Evolutionary conservation across 2,888 invertebrate species (phyloP), one percentile per base, ranked within the genome.

Genomic region (Drosophila sordidapex): DNA sequence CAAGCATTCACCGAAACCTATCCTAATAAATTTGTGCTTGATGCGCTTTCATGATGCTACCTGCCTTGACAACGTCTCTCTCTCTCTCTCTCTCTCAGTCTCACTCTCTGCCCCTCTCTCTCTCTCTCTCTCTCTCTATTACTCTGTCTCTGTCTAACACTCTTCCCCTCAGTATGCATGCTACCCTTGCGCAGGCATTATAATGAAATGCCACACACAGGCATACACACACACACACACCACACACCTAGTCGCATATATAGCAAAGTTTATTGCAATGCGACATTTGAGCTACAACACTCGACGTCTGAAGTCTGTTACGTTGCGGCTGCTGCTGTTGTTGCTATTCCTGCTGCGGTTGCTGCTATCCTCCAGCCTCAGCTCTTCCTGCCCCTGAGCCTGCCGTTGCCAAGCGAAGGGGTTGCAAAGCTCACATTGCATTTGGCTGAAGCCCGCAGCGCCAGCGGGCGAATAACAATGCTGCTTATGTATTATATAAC

Each of bases 21-120:
- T 87, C 88, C 88, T 89, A 88, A 88, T 89, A 87, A 87, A 86
- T 87, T 88, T 88, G 81, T 67, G 87, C 86, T 89, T 88, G 88
- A 88, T 88, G 88, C 87, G 89, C 85, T 87, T 80, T 78, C 88
- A 82, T 83, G 78, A 78, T 83, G 86, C 79, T 87, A 86, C 88
- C 87, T 86, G 84, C 82, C 77, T 74, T 67, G 64, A 56, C 65
- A 49, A 18, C 36, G 51, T 57, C 43, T 49, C 49, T 35, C 15
- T 36, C 29, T 53, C 56, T 27, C 21, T 21, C 21, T 21, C 27
- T 31, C 51, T 8, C 48, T 36, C 33, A 29, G 61, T 48, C 48
- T 60, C 48, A 52, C 36, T 52, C 49, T 29, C 11, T 31, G 38
- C 38, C 25, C 27, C 40, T 43, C 21, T 57, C 35, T 29, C 40